A percentile compares a stretch with the other conserved stretches of the same genome.
These are phyloP conservation scores for Rhagologus leucostigma DNA, from an alignment of 2,113 vertebrate species.

Conservation along the genomic window DNA sequence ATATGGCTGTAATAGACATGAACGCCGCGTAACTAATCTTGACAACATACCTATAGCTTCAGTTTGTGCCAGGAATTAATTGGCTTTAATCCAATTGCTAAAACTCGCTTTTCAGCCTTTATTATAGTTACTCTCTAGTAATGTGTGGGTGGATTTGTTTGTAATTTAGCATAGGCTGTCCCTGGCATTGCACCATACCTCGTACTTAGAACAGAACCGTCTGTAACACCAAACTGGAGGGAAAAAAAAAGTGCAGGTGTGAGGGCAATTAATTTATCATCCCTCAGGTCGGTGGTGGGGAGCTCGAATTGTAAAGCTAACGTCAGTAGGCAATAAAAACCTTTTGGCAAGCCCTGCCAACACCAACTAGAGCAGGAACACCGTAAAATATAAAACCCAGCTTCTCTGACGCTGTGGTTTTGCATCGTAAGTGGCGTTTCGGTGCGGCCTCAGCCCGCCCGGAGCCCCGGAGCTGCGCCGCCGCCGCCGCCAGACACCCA, in stretches of 20 bases:
- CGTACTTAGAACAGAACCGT: not conserved
- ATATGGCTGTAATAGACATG: not conserved
- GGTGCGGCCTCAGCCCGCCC: not conserved
- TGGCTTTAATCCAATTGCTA: constrained; percentile 49
- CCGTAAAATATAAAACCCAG: not conserved
- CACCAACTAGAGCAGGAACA: not conserved
- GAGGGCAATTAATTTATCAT: not conserved
- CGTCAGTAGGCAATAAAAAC: not conserved
- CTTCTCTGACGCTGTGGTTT: not conserved
- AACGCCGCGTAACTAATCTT: not conserved
- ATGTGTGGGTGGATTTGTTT: constrained; percentile 54
- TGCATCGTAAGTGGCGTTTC: not conserved
- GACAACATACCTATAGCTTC: constrained; percentile 20
- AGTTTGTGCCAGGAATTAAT: constrained; percentile 16
- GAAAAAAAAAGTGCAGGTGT: not conserved
- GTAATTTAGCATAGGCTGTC: constrained; percentile 15
- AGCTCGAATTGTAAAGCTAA: not conserved
- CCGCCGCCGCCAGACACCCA: not conserved
- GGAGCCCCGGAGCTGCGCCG: not conserved
- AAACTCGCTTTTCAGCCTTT: constrained; percentile 55
- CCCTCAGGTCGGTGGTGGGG: not conserved
- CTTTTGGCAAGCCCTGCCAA: not conserved
- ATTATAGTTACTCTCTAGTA: constrained; percentile 59
- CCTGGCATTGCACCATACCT: constrained; percentile 20
- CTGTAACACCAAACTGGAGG: not conserved